Evolutionary conservation across 2,888 invertebrate species (phyloP), one percentile per base, ranked within the genome.

Genomic region (Plagiodera versicolora): DNA sequence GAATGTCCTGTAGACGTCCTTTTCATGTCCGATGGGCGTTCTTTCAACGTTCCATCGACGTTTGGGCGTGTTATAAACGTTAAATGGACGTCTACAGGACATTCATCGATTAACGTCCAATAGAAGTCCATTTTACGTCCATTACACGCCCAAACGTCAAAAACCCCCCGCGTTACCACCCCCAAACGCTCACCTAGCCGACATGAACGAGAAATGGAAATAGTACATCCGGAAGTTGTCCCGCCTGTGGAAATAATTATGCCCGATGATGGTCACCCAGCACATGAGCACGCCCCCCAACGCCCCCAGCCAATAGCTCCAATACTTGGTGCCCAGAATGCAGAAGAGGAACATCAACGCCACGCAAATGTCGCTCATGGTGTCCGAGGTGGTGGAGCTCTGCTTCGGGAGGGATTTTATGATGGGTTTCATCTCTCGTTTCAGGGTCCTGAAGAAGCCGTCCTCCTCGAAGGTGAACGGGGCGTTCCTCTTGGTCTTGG

Each of bases 141-240:
- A n/a, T n/a, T n/a, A n/a, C n/a, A n/a, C n/a, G n/a, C n/a, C n/a
- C n/a, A n/a, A n/a, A n/a, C n/a, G n/a, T n/a, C n/a, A n/a, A n/a
- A n/a, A n/a, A n/a, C n/a, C n/a, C n/a, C n/a, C n/a, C n/a, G n/a
- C n/a, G n/a, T n/a, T n/a, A n/a, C n/a, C n/a, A n/a, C n/a, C n/a
- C n/a, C n/a, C n/a, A 51, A 9, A 47, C n/a, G 5, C 74, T 75
- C 76, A 87, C 87, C 83, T 83, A 52, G 87, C 86, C 1, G 87
- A 86, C 83, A 90, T 82, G 68, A 87, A 74, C 16, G 85, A 83
- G 62, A 93, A 79, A 72, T 92, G 89, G 71, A 90, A 90, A 60
- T 89, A 85, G 73, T 88, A 89, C 89, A 91, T 91, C 58, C 91
- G 85, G 84, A 89, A 90, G 75, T 88, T 91, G 60, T 91, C 87